phyloP scores from a whole-genome alignment of 2,888 invertebrate genomes.

The Diadegma fenestrale region DNA sequence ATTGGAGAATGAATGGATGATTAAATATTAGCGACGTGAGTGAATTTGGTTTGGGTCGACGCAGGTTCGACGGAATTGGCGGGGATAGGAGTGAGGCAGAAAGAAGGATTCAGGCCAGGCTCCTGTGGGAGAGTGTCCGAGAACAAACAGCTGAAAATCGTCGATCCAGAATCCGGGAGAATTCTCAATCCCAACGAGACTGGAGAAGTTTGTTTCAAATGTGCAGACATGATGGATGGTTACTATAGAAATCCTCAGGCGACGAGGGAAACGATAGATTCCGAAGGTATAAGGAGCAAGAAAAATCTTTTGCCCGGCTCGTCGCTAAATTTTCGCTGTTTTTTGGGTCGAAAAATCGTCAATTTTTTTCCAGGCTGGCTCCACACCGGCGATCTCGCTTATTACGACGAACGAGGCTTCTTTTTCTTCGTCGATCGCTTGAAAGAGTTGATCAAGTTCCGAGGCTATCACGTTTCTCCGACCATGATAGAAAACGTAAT shows the following conservation, averaged over 20 bases:
- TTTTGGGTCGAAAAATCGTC: background rate
- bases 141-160: slow-evolving; percentile 69
- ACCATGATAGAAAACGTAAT: slow-evolving; percentile 78
- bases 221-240: slow-evolving; percentile 66
- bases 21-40: too few species aligned
- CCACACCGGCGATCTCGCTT: slow-evolving; percentile 81
- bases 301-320: background rate
- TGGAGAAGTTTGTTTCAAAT: slow-evolving; percentile 70
- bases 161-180: slow-evolving; percentile 67
- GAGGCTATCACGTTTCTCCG: slow-evolving; percentile 79
- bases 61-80: slow-evolving; percentile 61
- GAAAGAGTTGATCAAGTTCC: slow-evolving; percentile 80
- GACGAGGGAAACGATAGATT: slow-evolving; percentile 71
- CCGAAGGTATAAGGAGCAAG: slow-evolving; percentile 65
- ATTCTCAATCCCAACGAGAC: slow-evolving; percentile 70
- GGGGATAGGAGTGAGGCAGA: background rate
- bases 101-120: slow-evolving; percentile 52
- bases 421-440: slow-evolving; percentile 79
- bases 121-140: slow-evolving; percentile 69
- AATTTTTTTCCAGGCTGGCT: slow-evolving; percentile 75
- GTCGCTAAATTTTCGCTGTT: background rate
- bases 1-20: too few species aligned
- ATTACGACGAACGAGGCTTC: slow-evolving; percentile 77
- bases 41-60: background rate
- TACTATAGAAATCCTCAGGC: slow-evolving; percentile 71